Evolutionary conservation across 1,140 invertebrate genomes (phyloP), one percentile per base, ranked within the genome.

Genomic region (Leucophenga varia): DNA sequence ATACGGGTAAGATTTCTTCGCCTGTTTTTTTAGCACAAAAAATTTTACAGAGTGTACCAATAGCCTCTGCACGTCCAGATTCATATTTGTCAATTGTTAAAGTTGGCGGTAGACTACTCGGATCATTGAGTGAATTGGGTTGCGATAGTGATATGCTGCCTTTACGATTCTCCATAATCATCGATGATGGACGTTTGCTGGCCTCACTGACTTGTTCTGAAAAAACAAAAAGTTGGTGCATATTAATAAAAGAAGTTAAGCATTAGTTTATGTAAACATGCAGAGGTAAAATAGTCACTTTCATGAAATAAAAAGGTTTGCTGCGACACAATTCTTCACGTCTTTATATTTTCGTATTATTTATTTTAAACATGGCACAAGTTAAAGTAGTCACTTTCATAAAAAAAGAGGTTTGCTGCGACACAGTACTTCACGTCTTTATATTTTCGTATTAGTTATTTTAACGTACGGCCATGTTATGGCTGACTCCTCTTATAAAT

Each of bases 21-120:
- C 90, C 90, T 12, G 93, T 95, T 77, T 95, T 95, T 75, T 97
- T 97, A 0, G 95, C 87, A 76, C 94, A 97, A 67, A 99, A 91
- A 60, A 99, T 94, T 61, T 95, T 82, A 77, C 94, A 97, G 4
- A 99, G 77, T 5, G 95, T 88, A 1, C 94, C 96, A 54, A 98
- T 82, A 3, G 97, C 96, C 78, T 98, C 95, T 0, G 97, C 95
- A 57, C 91, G 81, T 2, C 97, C 97, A 55, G 85, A 82, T 65
- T 89, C 86, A 61, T 86, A 88, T 57, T 84, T 84, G 58, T 87
- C 85, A 45, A 85, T 86, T 8, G 70, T 74, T 19, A 75, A 34
- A 0, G 65, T 59, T 12, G 58, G 59, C n/a, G 73, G 72, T 35
- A 75, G 32, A 18, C 59, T 65, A 13, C 58, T 54, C 0, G 64